A percentile compares a stretch with the other conserved stretches of the same genome.
Evolutionary conservation across 2,113 vertebrate genomes (phyloP).

Genomic region (Lota lota): DNA sequence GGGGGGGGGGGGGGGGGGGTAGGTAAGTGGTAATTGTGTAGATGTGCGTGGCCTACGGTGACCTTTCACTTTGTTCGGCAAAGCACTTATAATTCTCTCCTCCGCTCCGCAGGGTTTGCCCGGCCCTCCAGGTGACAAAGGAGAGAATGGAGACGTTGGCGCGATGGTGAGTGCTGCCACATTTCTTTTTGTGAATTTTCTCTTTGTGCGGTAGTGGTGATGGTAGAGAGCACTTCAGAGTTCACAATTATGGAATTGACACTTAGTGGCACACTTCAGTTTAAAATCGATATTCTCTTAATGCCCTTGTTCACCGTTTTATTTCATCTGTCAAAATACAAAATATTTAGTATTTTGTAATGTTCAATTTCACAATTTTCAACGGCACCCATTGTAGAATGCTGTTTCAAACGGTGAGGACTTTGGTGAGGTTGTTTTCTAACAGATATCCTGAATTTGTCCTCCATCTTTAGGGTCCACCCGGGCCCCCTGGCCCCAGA

Average conservation of each 20-base stretch:
- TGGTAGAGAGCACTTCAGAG: too few relatives aligned
- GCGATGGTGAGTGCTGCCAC: too few relatives aligned
- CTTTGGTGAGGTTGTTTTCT: not conserved
- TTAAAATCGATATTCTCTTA: too few relatives aligned
- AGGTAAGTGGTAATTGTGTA: not conserved
- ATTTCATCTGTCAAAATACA: too few relatives aligned
- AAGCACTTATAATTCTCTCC: not conserved
- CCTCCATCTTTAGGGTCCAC: constrained; percentile 82
- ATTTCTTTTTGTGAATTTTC: too few relatives aligned
- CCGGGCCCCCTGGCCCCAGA: constrained; percentile 94
- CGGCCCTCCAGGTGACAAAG: constrained; percentile 94
- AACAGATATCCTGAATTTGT: not conserved
- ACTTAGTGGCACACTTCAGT: too few relatives aligned
- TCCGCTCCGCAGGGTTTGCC: constrained; percentile 80
- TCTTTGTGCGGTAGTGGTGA: too few relatives aligned
- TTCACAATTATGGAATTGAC: too few relatives aligned
- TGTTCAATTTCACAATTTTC: too few relatives aligned
- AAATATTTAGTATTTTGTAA: too few relatives aligned
- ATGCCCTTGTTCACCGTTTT: too few relatives aligned
- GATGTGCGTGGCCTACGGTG: not conserved
- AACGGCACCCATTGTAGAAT: too few relatives aligned
- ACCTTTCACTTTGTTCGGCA: not conserved
- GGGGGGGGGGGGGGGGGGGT: constrained; percentile 1
- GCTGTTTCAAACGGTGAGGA: not conserved
- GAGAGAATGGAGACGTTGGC: constrained; percentile 34